Evolutionary conservation across 2,888 invertebrate species (phyloP), one percentile per base, ranked within the genome.

Genomic region (Tinea trinotella): DNA sequence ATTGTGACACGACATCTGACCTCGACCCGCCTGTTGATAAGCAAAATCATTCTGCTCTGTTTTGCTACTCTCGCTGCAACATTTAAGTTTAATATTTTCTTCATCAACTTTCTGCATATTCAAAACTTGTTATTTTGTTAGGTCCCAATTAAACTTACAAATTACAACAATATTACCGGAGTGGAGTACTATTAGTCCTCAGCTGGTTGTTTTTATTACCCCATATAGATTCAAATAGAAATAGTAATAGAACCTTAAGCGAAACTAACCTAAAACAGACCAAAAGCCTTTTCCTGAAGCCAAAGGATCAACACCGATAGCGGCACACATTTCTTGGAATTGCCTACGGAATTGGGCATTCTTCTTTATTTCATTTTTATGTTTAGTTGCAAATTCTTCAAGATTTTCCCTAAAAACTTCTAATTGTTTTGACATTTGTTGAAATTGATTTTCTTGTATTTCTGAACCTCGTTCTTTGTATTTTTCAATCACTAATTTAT

Each of bases 321-420:
- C 94, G 0, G 99, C 96, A 79, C 99, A 99, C 99, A 99, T 99
- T 77, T 98, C 96, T 67, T 98, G 98, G 72, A 99, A 99, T 76
- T 99, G 98, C 54, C 93, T 88, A 30, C 99, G 90, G 69, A 99
- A 99, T 64, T 95, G 93, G 0, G 98, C 90, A 73, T 98, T 96
- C 73, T 97, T 97, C 61, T 93, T 92, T 46, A 99, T 99, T 69
- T 98, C 98, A 62, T 88, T 93, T 68, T 96, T 96, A 71, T 99
- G 98, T 63, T 98, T 97, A 2, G 92, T 87, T 0, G 99, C 98
- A 73, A 99, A 99, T 62, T 97, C 96, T 75, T 99, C 98, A 35
- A 99, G 81, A 71, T 98, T 96, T 22, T 89, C 89, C 57, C 95
- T 91, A 71, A 99, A 98, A 1, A 94, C 92, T 57, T 97, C 97